Evolutionary conservation across 2,888 invertebrate genomes (phyloP).

Genomic region (Flexamia atlantica): DNA sequence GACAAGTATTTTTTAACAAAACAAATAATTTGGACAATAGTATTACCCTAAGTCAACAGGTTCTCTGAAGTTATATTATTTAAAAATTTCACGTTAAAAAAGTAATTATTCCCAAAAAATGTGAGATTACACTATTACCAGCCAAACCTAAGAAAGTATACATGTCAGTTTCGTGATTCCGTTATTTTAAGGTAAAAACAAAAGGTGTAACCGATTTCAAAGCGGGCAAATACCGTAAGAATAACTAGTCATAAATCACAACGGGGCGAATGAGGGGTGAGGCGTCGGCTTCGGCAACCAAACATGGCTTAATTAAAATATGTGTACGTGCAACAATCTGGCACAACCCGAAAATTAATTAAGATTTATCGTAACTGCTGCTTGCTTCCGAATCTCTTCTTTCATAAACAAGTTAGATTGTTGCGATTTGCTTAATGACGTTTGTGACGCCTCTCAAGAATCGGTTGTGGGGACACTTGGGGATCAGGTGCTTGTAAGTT

Average conservation of each 20-base stretch:
- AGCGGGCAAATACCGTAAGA: not conserved
- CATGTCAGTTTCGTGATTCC: too few relatives aligned
- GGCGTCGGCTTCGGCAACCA: not conserved
- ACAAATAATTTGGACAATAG: too few relatives aligned
- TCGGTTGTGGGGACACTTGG: not conserved
- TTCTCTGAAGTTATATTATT: too few relatives aligned
- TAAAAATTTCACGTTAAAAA: too few relatives aligned
- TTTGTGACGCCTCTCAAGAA: not conserved
- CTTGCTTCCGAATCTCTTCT: not conserved
- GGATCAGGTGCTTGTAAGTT: too few relatives aligned
- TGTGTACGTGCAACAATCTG: constrained; percentile 29
- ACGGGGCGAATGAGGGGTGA: not conserved
- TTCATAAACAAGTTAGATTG: not conserved
- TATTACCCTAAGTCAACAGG: too few relatives aligned
- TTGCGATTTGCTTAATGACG: constrained; percentile 15
- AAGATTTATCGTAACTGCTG: constrained; percentile 10
- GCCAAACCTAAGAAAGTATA: too few relatives aligned
- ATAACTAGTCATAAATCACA: constrained; percentile 19
- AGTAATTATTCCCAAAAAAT: too few relatives aligned
- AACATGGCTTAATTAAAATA: constrained; percentile 38
- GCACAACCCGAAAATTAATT: constrained; percentile 28
- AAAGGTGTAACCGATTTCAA: too few relatives aligned
- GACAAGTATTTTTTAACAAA: too few relatives aligned
- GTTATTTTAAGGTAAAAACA: too few relatives aligned
- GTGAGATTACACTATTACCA: too few relatives aligned